Evolutionary conservation across 2,113 vertebrate species (phyloP).

Genomic region (Motacilla alba): DNA sequence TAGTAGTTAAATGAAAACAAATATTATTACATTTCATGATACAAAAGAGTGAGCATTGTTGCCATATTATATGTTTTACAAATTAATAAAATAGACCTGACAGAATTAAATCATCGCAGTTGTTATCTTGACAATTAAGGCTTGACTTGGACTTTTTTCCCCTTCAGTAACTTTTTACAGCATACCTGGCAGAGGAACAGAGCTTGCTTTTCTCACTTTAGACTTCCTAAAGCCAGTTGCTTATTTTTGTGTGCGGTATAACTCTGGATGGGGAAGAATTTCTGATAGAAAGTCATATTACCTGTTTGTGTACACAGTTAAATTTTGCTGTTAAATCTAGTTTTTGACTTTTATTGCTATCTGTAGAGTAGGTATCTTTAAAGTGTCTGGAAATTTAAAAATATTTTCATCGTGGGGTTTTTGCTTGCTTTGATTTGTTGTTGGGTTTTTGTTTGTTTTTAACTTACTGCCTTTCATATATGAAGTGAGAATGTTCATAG

Average conservation of each 20-base stretch:
- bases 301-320: accelerated
- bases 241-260: not conserved
- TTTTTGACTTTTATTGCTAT: not conserved
- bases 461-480: not conserved
- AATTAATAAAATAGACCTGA: not conserved
- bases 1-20: not conserved
- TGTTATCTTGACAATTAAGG: not conserved
- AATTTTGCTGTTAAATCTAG: not conserved
- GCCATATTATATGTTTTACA: accelerated
- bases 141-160: not conserved
- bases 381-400: not conserved
- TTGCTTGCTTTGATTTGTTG: not conserved
- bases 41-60: not conserved
- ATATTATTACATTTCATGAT: accelerated
- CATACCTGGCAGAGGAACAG: not conserved
- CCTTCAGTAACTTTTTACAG: not conserved
- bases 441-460: not conserved
- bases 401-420: accelerated
- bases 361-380: not conserved
- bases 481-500: not conserved
- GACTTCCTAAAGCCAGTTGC: not conserved
- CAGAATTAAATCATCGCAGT: not conserved
- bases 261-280: not conserved
- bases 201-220: not conserved
- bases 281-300: not conserved